These are phyloP conservation scores for Daktulosphaira vitifoliae DNA, from an alignment of 1,140 invertebrate genomes.

Conservation along the genomic window DNA sequence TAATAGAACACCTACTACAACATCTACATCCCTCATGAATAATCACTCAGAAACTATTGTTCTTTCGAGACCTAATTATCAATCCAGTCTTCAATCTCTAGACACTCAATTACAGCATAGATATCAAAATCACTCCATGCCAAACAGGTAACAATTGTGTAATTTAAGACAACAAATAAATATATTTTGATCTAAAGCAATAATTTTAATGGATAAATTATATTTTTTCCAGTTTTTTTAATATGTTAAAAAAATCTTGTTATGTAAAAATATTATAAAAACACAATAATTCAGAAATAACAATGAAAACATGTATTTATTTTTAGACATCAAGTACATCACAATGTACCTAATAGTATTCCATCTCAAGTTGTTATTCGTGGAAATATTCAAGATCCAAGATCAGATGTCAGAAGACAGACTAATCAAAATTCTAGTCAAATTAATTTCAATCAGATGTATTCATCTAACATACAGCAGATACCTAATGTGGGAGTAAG, in stretches of 20 bases:
- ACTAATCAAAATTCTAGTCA: neutral
- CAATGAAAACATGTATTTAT: too few species aligned
- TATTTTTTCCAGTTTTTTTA: neutral
- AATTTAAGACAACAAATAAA: neutral
- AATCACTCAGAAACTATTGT: neutral
- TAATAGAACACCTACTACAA: neutral
- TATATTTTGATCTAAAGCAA: neutral
- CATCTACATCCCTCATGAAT: neutral
- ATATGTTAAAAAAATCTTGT: too few species aligned
- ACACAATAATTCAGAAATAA: too few species aligned
- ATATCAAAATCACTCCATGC: constrained; percentile 2
- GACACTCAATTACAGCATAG: constrained; percentile 2
- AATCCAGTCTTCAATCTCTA: neutral
- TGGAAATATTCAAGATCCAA: neutral
- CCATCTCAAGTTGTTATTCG: constrained; percentile 14
- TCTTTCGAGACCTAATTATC: neutral
- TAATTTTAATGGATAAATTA: neutral
- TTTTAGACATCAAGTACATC: constrained; percentile 4
- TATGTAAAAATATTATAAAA: too few species aligned
- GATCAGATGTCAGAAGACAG: constrained; percentile 20
- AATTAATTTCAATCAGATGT: constrained; percentile 3
- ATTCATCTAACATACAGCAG: neutral
- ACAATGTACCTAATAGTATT: constrained; percentile 1
- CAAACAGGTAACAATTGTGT: neutral
- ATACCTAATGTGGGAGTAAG: neutral